Conservation (phyloP, 2,888 invertebrate species). For the Apoderus coryli region DNA sequence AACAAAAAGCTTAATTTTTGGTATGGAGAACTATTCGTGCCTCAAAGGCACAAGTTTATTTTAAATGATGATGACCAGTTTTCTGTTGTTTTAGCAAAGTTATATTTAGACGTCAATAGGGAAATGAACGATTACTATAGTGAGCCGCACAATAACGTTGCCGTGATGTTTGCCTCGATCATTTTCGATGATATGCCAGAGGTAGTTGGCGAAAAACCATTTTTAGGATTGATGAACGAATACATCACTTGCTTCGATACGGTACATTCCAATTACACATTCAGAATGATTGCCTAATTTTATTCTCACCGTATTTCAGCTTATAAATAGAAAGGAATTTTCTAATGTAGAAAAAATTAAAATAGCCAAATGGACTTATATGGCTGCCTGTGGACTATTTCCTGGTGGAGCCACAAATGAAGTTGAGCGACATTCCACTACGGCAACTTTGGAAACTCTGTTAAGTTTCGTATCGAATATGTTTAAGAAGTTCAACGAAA, state of each 20-base stretch:
- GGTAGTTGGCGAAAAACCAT: conserved; percentile 42
- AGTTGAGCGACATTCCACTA: conserved; percentile 24
- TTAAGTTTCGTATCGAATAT: conserved; percentile 61
- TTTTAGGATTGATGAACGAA: conserved; percentile 53
- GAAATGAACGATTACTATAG: conserved; percentile 59
- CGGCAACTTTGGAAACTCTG: conserved; percentile 39
- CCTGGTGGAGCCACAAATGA: conserved; percentile 39
- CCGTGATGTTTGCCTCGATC: conserved; percentile 93
- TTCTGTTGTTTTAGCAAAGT: conserved; percentile 44
- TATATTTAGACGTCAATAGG: conserved; percentile 57
- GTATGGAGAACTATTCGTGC: too few species aligned
- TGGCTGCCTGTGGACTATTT: conserved; percentile 89
- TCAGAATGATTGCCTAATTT: conserved; percentile 7
- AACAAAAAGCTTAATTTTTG: too few species aligned
- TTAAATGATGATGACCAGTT: too few species aligned
- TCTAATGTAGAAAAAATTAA: conserved; percentile 87
- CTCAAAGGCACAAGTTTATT: too few species aligned
- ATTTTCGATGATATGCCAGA: conserved; percentile 30
- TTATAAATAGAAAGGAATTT: conserved; percentile 20
- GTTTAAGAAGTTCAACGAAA: conserved; percentile 45
- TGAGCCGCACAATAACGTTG: conserved; percentile 77
- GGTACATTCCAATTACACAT: conserved; percentile 43
- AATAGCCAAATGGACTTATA: conserved; percentile 91
- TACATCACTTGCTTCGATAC: conserved; percentile 90
- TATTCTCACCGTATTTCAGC: conserved; percentile 16